Percentiles rank a stretch among this genome's conserved stretches.
Conservation (phyloP, 2,888 invertebrate species). For the Slavum lentiscoides region DNA sequence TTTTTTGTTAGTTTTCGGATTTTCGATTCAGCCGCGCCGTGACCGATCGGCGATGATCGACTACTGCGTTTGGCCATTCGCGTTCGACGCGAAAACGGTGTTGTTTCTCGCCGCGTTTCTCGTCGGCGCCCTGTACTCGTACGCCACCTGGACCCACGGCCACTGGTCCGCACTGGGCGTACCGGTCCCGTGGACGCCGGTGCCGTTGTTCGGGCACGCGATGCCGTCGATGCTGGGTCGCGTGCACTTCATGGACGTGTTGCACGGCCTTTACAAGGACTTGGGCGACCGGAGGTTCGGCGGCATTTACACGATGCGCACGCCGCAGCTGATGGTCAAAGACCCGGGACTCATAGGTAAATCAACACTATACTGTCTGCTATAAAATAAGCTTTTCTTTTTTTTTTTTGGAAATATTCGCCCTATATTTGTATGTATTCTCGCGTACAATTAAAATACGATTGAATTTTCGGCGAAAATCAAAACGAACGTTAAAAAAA, state of each 20-base stretch:
- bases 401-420: too few species aligned
- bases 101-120: background rate
- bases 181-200: background rate
- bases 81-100: too few species aligned
- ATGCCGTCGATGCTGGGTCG: conserved; percentile 8
- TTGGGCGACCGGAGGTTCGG: conserved; percentile 56
- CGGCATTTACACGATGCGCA: conserved; percentile 51
- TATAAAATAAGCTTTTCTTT: too few species aligned
- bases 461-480: too few species aligned
- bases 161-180: conserved; percentile 5
- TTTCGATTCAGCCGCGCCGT: too few species aligned
- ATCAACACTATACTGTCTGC: too few species aligned
- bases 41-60: too few species aligned
- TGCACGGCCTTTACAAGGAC: conserved; percentile 20
- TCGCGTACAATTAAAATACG: too few species aligned
- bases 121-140: background rate
- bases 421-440: too few species aligned
- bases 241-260: conserved; percentile 11
- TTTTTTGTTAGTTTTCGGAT: too few species aligned
- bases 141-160: conserved; percentile 21
- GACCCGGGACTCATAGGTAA: conserved; percentile 48
- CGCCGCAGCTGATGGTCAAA: conserved; percentile 49
- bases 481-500: too few species aligned
- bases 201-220: conserved; percentile 44
- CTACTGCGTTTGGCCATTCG: too few species aligned